Evolutionary conservation across 1,140 invertebrate species (phyloP).

Genomic region (Heliconius congener): DNA sequence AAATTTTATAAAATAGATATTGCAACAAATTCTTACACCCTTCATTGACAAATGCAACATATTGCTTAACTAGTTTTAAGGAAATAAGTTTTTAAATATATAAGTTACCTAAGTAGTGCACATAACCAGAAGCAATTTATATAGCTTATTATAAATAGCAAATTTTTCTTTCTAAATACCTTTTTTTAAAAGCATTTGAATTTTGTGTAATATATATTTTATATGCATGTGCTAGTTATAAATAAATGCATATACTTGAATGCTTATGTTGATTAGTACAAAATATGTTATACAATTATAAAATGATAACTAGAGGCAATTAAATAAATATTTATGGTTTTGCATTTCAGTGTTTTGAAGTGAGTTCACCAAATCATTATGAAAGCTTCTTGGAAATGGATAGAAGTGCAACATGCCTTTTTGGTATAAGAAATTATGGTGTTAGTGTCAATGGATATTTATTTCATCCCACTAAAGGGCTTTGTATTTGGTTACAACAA

Average conservation of each 20-base stretch:
- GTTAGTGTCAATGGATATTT: constrained; percentile 97
- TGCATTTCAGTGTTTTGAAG: constrained; percentile 89
- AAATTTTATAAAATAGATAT: not conserved
- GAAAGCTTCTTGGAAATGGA: constrained; percentile 92
- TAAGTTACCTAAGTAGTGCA: no score
- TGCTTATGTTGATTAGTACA: no score
- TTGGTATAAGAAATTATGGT: constrained; percentile 96
- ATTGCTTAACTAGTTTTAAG: not conserved
- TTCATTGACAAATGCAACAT: not conserved
- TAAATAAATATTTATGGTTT: not conserved
- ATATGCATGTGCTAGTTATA: no score
- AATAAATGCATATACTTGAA: no score
- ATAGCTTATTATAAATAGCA: no score
- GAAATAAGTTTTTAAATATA: no score
- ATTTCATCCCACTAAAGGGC: constrained; percentile 89
- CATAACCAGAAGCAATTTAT: no score
- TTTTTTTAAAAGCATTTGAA: no score
- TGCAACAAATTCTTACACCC: not conserved
- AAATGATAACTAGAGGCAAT: not conserved
- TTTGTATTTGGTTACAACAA: constrained; percentile 96
- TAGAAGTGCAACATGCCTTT: constrained; percentile 93
- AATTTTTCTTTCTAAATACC: no score
- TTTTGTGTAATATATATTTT: no score
- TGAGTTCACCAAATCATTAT: constrained; percentile 85
- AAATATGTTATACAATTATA: not conserved